These are phyloP conservation scores for Trogon melanurus DNA, from an alignment of 2,113 vertebrate genomes.

Conservation along the genomic window DNA sequence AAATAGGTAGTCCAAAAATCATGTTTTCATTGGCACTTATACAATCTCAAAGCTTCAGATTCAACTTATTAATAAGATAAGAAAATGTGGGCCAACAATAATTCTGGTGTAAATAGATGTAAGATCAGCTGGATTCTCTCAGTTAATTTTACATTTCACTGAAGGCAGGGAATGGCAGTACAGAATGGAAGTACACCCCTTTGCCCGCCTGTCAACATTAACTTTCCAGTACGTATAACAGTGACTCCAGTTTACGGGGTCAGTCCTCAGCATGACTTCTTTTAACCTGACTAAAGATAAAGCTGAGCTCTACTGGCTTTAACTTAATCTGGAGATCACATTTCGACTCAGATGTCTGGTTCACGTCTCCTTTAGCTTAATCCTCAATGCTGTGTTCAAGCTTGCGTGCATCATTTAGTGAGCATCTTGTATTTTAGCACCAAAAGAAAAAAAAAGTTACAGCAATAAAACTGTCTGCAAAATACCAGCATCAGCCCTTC, in stretches of 20 bases:
- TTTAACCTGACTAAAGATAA: background rate
- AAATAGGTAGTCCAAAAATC: background rate
- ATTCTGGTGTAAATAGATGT: background rate
- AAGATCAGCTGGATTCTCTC: background rate
- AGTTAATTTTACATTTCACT: background rate
- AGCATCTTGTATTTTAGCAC: background rate
- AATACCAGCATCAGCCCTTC: background rate
- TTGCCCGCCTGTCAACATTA: background rate
- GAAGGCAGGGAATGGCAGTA: background rate
- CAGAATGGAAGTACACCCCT: background rate
- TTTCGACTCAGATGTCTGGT: background rate
- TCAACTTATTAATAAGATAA: background rate
- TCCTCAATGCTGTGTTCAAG: background rate
- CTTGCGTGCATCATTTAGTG: accelerated
- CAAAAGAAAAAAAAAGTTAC: background rate
- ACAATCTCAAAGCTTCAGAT: background rate
- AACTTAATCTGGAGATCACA: background rate
- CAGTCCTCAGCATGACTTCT: background rate
- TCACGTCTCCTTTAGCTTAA: background rate
- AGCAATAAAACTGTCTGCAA: background rate
- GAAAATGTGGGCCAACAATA: background rate
- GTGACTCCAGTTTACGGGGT: accelerated
- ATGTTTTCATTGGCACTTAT: background rate
- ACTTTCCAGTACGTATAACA: background rate
- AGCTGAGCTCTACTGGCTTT: background rate